phyloP scores from a whole-genome alignment of 2,113 vertebrate species.

The Centropus bengalensis region DNA sequence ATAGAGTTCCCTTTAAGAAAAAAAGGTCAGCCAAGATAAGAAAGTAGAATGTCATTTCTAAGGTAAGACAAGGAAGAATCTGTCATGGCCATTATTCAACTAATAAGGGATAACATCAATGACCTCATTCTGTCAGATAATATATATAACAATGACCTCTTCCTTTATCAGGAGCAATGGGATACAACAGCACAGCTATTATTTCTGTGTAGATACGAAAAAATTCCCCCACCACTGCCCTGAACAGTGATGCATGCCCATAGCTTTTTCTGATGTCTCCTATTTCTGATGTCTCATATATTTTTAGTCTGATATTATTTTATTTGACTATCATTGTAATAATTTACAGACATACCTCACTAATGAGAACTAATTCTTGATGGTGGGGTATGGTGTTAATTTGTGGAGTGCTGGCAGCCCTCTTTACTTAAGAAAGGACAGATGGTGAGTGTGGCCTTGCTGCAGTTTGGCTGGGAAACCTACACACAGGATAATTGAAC shows the following conservation, averaged over 20 bases:
- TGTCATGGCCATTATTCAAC: conserved; percentile 60
- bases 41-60: conserved; percentile 34
- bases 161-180: conserved; percentile 41
- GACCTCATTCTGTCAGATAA: conserved; percentile 73
- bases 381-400: not conserved
- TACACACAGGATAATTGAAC: not conserved
- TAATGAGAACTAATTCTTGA: not conserved
- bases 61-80: conserved; percentile 27
- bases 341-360: not conserved
- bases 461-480: not conserved
- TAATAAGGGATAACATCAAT: conserved; percentile 51
- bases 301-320: not conserved
- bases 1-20: not conserved
- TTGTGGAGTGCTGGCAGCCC: not conserved
- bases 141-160: conserved; percentile 55
- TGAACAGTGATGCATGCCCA: not conserved
- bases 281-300: conserved; percentile 5
- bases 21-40: not conserved
- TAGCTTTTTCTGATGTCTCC: not conserved
- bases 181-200: not conserved
- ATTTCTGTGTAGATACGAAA: conserved; percentile 46
- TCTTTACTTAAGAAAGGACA: not conserved
- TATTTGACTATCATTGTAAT: not conserved
- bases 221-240: not conserved
- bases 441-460: not conserved